These are phyloP conservation scores for Craseonycteris thonglongyai DNA, from an alignment of 2,113 vertebrate genomes.

Conservation along the genomic window DNA sequence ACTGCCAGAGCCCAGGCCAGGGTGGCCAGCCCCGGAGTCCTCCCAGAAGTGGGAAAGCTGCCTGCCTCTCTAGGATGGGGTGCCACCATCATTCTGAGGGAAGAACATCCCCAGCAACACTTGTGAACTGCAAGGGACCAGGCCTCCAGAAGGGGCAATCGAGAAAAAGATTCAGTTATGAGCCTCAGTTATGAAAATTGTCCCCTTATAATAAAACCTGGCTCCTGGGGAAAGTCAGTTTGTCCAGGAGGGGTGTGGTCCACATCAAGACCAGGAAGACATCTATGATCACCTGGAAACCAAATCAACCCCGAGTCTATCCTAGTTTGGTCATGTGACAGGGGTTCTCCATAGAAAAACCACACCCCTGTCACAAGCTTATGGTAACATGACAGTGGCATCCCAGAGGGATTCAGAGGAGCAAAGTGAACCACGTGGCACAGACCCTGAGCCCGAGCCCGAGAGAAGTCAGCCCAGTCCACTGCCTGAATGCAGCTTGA, in stretches of 20 bases:
- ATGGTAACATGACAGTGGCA: neutral
- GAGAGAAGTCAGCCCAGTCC: neutral
- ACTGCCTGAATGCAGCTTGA: neutral
- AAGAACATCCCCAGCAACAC: neutral
- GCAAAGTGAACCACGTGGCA: accelerated
- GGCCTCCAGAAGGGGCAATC: neutral
- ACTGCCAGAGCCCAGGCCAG: neutral
- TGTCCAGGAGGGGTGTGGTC: neutral
- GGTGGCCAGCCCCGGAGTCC: neutral
- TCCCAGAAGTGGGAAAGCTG: neutral
- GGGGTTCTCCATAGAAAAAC: neutral
- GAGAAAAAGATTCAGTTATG: neutral
- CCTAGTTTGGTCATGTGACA: neutral
- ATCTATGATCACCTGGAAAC: neutral
- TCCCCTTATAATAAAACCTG: neutral
- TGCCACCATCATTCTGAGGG: neutral
- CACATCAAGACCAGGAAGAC: neutral
- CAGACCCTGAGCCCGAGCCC: neutral
- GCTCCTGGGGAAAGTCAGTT: neutral
- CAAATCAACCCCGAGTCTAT: neutral
- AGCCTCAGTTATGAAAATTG: neutral
- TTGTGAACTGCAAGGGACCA: neutral
- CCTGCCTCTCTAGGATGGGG: neutral
- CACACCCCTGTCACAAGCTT: neutral
- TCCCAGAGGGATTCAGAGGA: neutral